phyloP scores from a whole-genome alignment of 2,888 invertebrate genomes.

The Abrostola tripartita region DNA sequence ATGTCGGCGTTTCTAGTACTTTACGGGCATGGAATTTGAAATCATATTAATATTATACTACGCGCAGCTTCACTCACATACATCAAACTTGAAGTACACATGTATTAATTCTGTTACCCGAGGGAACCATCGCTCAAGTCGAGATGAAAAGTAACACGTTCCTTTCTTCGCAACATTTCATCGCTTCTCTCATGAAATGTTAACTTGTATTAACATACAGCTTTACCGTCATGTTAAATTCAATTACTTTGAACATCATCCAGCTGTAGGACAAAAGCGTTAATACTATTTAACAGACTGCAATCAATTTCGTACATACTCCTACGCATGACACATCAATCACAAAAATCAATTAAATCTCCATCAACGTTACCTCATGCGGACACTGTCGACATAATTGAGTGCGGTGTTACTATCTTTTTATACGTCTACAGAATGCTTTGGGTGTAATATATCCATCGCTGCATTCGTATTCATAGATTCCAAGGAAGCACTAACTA shows the following conservation, averaged over 20 bases:
- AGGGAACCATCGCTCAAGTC: constrained; percentile 14
- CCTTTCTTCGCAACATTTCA: constrained; percentile 35
- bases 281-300: constrained; percentile 39
- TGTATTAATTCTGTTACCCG: constrained; percentile 27
- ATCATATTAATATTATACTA: constrained; percentile 49
- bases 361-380: constrained; percentile 61
- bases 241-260: constrained; percentile 22
- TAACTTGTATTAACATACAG: constrained; percentile 16
- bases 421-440: constrained; percentile 36
- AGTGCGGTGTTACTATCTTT: constrained; percentile 49
- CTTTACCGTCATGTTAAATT: constrained; percentile 18
- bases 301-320: constrained; percentile 35
- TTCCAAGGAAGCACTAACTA: constrained; percentile 24
- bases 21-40: constrained; percentile 45
- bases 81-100: constrained; percentile 34
- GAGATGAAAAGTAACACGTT: constrained; percentile 25
- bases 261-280: constrained; percentile 23
- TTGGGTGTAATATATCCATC: constrained; percentile 65
- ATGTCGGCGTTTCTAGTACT: constrained; percentile 35
- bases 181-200: constrained; percentile 30
- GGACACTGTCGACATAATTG: constrained; percentile 68
- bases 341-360: constrained; percentile 64
- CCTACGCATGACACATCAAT: constrained; percentile 44
- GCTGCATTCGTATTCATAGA: constrained; percentile 36
- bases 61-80: constrained; percentile 20